Evolutionary conservation across 2,888 invertebrate genomes (phyloP), one percentile per base, ranked within the genome.

Genomic region (Chouioia cunea): DNA sequence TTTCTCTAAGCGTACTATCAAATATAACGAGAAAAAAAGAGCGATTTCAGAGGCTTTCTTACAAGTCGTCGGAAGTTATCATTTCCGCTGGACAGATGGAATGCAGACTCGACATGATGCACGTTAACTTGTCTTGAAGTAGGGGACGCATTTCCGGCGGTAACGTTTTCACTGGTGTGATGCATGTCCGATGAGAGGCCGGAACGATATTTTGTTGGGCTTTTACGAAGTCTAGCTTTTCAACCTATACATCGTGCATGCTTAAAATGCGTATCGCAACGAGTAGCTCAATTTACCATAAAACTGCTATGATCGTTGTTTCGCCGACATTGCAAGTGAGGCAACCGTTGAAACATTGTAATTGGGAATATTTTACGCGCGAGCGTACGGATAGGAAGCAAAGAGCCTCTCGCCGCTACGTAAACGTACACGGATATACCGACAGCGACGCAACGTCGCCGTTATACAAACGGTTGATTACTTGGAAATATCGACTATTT

Each of bases 191-290:
- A 81, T 91, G 90, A 1, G 91, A 88, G 2, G 93, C 90, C 3
- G 93, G 92, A 22, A 91, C 89, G 71, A 93, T 89, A 64, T 88
- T 87, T 65, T 88, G 87, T 83, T 91, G 89, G 0, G 89, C 89
- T 70, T 86, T 82, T 70, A 88, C 76, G 79, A 89, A 89, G 79
- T 89, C 89, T 67, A 87, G 81, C 79, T 87, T 88, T 74, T 88
- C 87, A 4, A 89, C 87, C 87, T 88, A 71, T 16, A 72, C 70
- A 64, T 27, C 6, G 3, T 6, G 27, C 6, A 27, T 27, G 27
- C 3, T 27, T 27, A 27, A 27, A 27, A 27, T 27, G 27, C 27
- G 27, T 27, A 27, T 27, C 6, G n/a, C n/a, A n/a, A n/a, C n/a
- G n/a, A n/a, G n/a, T n/a, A n/a, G n/a, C n/a, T n/a, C n/a, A n/a